Percentiles rank a stretch among this genome's conserved stretches.
Conservation (phyloP, 2,888 invertebrate genomes). For the Apocheima hispidaria region DNA sequence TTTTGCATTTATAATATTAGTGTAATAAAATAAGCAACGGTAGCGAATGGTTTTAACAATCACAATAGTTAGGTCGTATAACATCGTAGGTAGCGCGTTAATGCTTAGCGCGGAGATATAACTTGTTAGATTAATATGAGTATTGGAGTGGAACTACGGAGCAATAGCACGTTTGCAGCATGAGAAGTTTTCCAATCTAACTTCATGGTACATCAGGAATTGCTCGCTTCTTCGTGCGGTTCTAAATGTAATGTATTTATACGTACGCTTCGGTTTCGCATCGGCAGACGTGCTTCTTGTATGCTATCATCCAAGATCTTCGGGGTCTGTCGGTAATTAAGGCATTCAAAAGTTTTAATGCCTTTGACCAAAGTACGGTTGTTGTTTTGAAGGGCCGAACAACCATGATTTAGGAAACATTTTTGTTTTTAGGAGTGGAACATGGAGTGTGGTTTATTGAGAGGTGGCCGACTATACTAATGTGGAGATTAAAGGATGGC, state of each 20-base stretch:
- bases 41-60: background rate
- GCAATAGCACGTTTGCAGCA: slow-evolving; percentile 67
- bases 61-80: slow-evolving; percentile 7
- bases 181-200: slow-evolving; percentile 80
- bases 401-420: slow-evolving; percentile 1
- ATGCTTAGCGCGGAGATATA: slow-evolving; percentile 45
- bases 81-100: slow-evolving; percentile 24
- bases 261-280: slow-evolving; percentile 37
- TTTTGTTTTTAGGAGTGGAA: slow-evolving; percentile 36
- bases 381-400: slow-evolving; percentile 9
- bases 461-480: slow-evolving; percentile 56
- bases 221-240: slow-evolving; percentile 64
- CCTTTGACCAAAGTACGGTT: slow-evolving; percentile 45
- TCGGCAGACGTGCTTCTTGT: slow-evolving; percentile 42
- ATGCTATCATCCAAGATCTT: slow-evolving; percentile 29
- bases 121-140: slow-evolving; percentile 56
- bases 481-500: slow-evolving; percentile 65
- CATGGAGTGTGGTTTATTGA: slow-evolving; percentile 36
- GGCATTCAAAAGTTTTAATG: slow-evolving; percentile 47
- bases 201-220: slow-evolving; percentile 74
- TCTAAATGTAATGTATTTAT: slow-evolving; percentile 62
- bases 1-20: background rate
- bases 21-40: too few species aligned
- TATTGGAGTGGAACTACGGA: slow-evolving; percentile 61
- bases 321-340: slow-evolving; percentile 49